phyloP scores from a whole-genome alignment of 1,140 invertebrate species.

The Macrotrachela quadricornifera region DNA sequence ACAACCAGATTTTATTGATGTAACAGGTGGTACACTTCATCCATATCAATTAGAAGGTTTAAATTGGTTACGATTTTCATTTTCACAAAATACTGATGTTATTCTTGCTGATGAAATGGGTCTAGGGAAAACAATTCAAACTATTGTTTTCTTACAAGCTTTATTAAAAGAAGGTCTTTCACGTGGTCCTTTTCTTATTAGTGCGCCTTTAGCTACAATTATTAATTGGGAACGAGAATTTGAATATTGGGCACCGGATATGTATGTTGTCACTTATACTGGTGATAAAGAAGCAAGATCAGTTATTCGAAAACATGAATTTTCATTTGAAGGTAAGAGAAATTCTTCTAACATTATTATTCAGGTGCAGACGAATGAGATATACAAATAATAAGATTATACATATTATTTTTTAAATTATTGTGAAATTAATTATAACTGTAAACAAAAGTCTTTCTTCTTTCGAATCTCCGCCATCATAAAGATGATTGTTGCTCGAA shows the following conservation, averaged over 20 bases:
- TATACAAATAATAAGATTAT: too few species aligned
- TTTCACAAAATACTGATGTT: constrained; percentile 86
- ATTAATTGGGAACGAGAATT: constrained; percentile 99
- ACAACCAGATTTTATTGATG: constrained; percentile 71
- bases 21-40: constrained; percentile 66
- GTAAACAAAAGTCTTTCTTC: too few species aligned
- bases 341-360: too few species aligned
- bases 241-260: constrained; percentile 97
- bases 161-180: constrained; percentile 87
- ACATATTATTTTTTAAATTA: too few species aligned
- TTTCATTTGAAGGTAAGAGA: constrained; percentile 65
- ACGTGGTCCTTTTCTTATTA: constrained; percentile 86
- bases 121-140: constrained; percentile 97
- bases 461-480: too few species aligned
- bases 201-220: constrained; percentile 87
- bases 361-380: too few species aligned
- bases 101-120: constrained; percentile 99
- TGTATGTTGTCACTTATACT: constrained; percentile 95
- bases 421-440: too few species aligned
- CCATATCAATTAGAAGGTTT: constrained; percentile 82
- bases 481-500: too few species aligned
- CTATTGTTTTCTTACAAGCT: constrained; percentile 89
- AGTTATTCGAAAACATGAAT: constrained; percentile 64
- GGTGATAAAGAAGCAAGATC: constrained; percentile 83
- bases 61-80: constrained; percentile 67